A percentile compares a stretch with the other conserved stretches of the same genome.
Conservation (phyloP, 2,113 vertebrate species). For the Callipepla californica region DNA sequence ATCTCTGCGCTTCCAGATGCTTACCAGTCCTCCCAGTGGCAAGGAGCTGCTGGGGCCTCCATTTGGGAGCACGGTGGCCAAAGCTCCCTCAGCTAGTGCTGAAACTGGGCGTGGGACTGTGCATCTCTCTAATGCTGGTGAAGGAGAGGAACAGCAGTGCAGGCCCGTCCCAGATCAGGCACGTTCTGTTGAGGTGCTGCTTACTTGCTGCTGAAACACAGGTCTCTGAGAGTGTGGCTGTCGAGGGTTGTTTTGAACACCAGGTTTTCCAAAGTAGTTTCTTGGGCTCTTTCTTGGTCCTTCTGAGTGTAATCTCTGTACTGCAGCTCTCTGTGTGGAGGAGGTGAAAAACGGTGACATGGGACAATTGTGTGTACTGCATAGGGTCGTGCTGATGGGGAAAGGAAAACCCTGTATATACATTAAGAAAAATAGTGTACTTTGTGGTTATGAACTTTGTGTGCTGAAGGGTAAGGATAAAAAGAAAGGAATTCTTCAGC, state of each 20-base stretch:
- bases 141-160: neutral
- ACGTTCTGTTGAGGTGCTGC: neutral
- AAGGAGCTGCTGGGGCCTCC: neutral
- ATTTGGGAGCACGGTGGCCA: neutral
- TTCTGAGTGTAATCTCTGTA: neutral
- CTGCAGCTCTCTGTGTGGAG: neutral
- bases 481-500: neutral
- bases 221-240: rapidly evolving
- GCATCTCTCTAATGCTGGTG: rapidly evolving
- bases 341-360: neutral
- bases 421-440: neutral
- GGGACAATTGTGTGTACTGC: neutral
- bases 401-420: neutral
- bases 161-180: neutral
- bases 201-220: neutral
- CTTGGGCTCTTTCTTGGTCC: neutral
- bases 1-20: neutral
- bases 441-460: neutral
- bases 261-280: neutral
- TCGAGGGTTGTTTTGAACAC: neutral
- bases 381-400: rapidly evolving
- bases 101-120: neutral
- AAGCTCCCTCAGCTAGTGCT: neutral
- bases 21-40: neutral
- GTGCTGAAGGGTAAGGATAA: neutral